Conservation (phyloP, 2,888 invertebrate species). For the Leuctra nigra region DNA sequence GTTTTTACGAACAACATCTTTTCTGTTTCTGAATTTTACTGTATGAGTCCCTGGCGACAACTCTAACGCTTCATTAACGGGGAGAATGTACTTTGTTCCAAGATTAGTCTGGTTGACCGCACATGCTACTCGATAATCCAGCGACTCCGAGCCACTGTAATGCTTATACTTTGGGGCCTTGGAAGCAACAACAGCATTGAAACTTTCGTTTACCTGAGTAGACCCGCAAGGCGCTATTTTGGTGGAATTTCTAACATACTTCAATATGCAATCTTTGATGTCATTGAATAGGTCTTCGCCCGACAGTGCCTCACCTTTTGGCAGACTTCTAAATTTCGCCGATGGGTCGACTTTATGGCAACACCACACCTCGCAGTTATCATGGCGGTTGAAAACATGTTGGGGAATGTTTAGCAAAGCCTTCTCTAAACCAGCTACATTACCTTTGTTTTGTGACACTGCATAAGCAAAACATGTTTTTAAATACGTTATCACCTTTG, state of each 20-base stretch:
- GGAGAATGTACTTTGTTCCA: slow-evolving; percentile 25
- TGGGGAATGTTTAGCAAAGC: slow-evolving; percentile 24
- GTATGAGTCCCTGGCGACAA: slow-evolving; percentile 7
- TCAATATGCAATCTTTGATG: too few species aligned
- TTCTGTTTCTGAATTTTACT: slow-evolving; percentile 1
- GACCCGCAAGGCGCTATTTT: slow-evolving; percentile 26
- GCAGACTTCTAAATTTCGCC: too few species aligned
- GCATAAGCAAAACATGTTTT: not conserved
- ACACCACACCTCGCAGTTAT: too few species aligned
- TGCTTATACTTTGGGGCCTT: slow-evolving; percentile 27
- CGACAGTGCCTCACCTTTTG: too few species aligned
- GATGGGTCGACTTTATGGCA: too few species aligned
- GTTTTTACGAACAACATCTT: too few species aligned
- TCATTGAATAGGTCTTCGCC: too few species aligned
- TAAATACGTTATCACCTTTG: not conserved
- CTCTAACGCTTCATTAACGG: not conserved
- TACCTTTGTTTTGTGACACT: slow-evolving; percentile 11
- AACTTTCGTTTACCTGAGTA: slow-evolving; percentile 28
- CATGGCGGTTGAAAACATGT: slow-evolving; percentile 22
- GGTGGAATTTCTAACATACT: slow-evolving; percentile 20
- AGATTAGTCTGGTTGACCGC: slow-evolving; percentile 28
- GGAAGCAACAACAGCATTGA: slow-evolving; percentile 25
- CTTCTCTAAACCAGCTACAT: slow-evolving; percentile 1
- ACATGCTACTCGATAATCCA: slow-evolving; percentile 24
- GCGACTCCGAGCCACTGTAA: slow-evolving; percentile 25